These are phyloP conservation scores for Nothoprocta pentlandii DNA, from an alignment of 2,113 vertebrate genomes.

Conservation along the genomic window DNA sequence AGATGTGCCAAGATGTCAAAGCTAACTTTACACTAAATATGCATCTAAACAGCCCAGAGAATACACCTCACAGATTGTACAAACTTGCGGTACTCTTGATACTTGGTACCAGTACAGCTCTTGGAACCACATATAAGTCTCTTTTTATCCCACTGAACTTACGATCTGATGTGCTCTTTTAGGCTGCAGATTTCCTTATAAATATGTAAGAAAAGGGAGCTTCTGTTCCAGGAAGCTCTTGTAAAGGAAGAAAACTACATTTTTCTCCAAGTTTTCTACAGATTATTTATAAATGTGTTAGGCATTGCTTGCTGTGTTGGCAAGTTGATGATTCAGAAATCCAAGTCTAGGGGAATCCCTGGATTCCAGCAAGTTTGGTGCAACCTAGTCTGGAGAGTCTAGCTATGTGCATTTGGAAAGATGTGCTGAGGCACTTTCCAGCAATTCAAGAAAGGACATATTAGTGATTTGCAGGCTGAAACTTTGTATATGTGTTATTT, in stretches of 20 bases:
- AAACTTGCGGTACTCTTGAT: background rate
- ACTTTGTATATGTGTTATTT: background rate
- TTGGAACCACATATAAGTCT: background rate
- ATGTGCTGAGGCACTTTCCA: background rate
- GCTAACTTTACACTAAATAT: background rate
- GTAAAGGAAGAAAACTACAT: background rate
- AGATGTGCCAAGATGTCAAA: background rate
- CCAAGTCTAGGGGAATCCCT: background rate
- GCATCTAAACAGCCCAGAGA: background rate
- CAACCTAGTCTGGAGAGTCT: background rate
- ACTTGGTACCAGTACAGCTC: background rate
- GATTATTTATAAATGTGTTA: constrained; percentile 54
- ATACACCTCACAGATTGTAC: background rate
- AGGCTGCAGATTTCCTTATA: background rate
- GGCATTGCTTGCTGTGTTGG: constrained; percentile 25
- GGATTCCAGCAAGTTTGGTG: background rate
- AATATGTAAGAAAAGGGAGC: background rate
- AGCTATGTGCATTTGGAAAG: background rate
- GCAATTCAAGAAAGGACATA: background rate
- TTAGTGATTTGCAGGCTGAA: background rate
- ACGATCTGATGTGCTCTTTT: background rate
- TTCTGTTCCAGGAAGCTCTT: constrained; percentile 4
- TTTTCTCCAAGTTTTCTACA: constrained; percentile 30
- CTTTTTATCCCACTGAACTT: background rate
- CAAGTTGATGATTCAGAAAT: constrained; percentile 28